Conservation (phyloP, 2,113 vertebrate genomes). For the Geococcyx californianus region DNA sequence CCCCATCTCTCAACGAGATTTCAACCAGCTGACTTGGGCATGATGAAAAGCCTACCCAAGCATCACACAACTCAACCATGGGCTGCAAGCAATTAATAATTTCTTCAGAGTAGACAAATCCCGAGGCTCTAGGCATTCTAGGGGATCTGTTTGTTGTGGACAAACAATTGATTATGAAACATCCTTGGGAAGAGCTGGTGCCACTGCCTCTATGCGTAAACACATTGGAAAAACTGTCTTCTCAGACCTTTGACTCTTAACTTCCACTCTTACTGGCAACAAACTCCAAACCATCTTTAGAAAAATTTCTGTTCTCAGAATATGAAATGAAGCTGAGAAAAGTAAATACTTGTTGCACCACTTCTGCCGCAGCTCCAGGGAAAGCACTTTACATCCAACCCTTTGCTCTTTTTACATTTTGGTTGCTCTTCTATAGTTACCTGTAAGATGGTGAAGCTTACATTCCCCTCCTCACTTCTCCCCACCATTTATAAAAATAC, state of each 20-base stretch:
- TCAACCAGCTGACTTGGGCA: neutral
- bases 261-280: neutral
- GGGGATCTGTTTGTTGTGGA: neutral
- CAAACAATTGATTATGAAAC: neutral
- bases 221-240: neutral
- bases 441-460: neutral
- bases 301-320: neutral
- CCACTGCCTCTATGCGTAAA: fast-evolving
- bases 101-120: neutral
- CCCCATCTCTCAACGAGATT: neutral
- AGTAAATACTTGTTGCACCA: neutral
- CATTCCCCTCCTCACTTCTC: neutral
- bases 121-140: neutral
- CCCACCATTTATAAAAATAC: neutral
- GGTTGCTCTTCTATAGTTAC: neutral
- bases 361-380: neutral
- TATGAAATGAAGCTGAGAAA: neutral
- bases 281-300: neutral
- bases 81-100: neutral
- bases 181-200: neutral
- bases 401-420: fast-evolving
- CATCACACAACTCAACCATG: neutral
- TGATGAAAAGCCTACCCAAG: neutral
- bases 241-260: neutral
- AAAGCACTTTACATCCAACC: fast-evolving